Evolutionary conservation across 2,113 vertebrate genomes (phyloP), one percentile per base, ranked within the genome.

Genomic region (Salvator merianae): DNA sequence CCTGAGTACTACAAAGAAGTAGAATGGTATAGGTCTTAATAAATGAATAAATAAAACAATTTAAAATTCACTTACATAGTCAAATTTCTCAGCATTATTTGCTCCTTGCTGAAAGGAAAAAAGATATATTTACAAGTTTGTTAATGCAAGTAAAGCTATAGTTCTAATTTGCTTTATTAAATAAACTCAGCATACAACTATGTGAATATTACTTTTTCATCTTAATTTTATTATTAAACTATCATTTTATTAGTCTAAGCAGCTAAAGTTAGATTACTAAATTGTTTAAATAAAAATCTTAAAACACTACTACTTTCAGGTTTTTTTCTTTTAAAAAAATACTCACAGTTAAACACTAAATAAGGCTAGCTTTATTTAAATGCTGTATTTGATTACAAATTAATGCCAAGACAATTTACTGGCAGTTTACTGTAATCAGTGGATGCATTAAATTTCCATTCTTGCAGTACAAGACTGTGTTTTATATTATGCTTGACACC

Each of bases 1-100:
- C 2, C 55, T 59, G 16, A 59, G 18, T 16, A 16, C 55, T 20
- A 20, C 20, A 59, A 59, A 59, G 55, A 18, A 5, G 55, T 20
- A 5, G 20, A 59, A 59, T 59, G 55, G 18, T 59, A 59, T 59
- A 59, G 55, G 3, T 59, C 50, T 53, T 9, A 9, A 53, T 9
- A 53, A 53, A 59, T 20, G 16, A 59, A 59, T 20, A 59, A 59
- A 59, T 30, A 13, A 22, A 86, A 80, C n/a, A 13, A 26, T 63
- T 0, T 2, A 77, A 53, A 1, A 20, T 86, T 40, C 88, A 99
- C 99, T 99, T 96, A 99, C 98, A 30, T 99, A 99, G 88, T 99
- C 98, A 95, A 99, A 99, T 84, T 99, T 99, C 90, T 99, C 99
- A 7, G 99, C 98, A 32, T 99, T 99, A 95, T 98, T 97, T 84